These are phyloP conservation scores for Glyphotaelius pellucidus DNA, from an alignment of 2,888 invertebrate species.

Conservation along the genomic window DNA sequence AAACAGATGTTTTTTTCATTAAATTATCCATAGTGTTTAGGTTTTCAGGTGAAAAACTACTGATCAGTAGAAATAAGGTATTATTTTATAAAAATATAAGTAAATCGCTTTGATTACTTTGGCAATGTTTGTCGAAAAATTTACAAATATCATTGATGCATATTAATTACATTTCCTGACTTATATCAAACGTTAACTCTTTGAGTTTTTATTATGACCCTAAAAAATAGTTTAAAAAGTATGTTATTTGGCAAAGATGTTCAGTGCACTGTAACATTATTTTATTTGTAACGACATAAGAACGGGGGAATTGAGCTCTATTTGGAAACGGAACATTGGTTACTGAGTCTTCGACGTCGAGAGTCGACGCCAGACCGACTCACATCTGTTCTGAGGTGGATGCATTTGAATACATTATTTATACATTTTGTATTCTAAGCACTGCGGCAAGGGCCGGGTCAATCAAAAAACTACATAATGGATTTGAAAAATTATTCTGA, in stretches of 20 bases:
- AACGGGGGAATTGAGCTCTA: neutral
- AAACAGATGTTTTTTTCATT: no score
- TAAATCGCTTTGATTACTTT: neutral
- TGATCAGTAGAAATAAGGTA: neutral
- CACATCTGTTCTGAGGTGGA: neutral
- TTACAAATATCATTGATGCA: no score
- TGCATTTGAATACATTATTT: neutral
- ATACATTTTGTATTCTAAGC: neutral
- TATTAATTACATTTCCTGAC: no score
- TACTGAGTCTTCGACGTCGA: neutral
- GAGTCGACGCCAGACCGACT: neutral
- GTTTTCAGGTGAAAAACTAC: neutral
- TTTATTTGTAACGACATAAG: neutral
- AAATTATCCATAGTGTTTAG: neutral
- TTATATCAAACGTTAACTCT: no score
- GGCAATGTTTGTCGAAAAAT: no score
- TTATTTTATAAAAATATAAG: no score
- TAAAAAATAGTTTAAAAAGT: no score
- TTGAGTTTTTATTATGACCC: no score
- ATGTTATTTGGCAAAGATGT: no score
- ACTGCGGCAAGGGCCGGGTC: neutral
- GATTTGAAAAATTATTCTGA: neutral
- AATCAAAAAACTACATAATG: neutral
- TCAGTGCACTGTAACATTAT: neutral
- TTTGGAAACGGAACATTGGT: neutral